phyloP scores from a whole-genome alignment of 2,113 vertebrate genomes.

The Uria lomvia region DNA sequence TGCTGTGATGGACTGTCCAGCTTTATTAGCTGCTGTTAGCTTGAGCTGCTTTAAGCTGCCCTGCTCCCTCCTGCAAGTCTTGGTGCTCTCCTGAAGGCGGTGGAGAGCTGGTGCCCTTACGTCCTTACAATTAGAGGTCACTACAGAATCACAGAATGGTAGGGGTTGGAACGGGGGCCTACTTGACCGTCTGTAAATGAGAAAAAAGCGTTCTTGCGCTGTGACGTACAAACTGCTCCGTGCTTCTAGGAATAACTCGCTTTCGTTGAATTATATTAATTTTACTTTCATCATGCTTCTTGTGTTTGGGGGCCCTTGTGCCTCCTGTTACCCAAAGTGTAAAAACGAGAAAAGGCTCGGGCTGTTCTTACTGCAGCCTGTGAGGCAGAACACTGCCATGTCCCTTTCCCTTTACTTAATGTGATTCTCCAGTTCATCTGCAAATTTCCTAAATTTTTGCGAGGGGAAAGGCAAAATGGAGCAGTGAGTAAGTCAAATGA shows the following conservation, averaged over 20 bases:
- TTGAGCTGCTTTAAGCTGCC: not conserved
- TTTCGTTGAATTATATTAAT: not conserved
- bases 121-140: not conserved
- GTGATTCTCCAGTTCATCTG: not conserved
- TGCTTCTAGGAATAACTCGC: not conserved
- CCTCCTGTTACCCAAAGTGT: not conserved
- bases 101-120: not conserved
- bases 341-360: not conserved
- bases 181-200: not conserved
- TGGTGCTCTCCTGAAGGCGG: fast-evolving
- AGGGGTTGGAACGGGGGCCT: too few relatives aligned
- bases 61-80: not conserved
- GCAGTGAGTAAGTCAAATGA: not conserved
- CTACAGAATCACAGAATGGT: not conserved
- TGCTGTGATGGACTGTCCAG: not conserved
- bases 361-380: not conserved
- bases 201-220: not conserved
- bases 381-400: not conserved
- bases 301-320: not conserved
- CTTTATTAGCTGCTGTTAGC: not conserved
- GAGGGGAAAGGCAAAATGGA: not conserved
- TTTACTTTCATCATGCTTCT: not conserved
- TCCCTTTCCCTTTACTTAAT: not conserved
- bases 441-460: not conserved
- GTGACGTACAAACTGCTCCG: not conserved